These are phyloP conservation scores for Botia almorhae DNA, from an alignment of 2,797 vertebrate genomes.

Conservation along the genomic window DNA sequence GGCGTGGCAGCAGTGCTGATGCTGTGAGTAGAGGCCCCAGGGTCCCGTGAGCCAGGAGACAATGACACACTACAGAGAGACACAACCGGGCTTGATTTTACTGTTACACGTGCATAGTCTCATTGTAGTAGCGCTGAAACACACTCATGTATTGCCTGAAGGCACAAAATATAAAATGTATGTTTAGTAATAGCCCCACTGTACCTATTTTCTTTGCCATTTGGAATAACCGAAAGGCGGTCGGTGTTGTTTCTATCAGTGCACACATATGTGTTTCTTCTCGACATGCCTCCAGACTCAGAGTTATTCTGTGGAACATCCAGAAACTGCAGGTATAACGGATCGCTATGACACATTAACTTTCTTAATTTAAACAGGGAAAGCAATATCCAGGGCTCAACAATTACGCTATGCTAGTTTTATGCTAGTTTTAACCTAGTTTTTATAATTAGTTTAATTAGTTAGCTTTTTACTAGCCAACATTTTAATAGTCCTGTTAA, in stretches of 20 bases:
- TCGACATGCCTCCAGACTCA: conserved; percentile 91
- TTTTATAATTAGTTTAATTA: too few species aligned
- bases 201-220: conserved; percentile 98
- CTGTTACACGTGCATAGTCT: background rate
- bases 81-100: background rate
- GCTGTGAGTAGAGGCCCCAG: conserved; percentile 95
- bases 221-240: conserved; percentile 94
- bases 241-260: conserved; percentile 92
- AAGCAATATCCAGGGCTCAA: too few species aligned
- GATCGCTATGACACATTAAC: background rate
- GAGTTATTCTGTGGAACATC: conserved; percentile 82
- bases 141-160: background rate
- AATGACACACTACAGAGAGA: conserved; percentile 72
- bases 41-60: conserved; percentile 88
- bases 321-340: background rate
- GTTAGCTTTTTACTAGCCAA: too few species aligned
- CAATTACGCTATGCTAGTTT: too few species aligned
- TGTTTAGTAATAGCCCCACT: background rate
- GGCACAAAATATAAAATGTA: too few species aligned
- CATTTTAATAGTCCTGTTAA: too few species aligned
- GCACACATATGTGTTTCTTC: conserved; percentile 97
- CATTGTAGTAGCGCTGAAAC: background rate
- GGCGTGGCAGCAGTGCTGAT: conserved; percentile 90
- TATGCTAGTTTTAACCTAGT: too few species aligned
- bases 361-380: too few species aligned